These are phyloP conservation scores for Leptopilina syphax DNA, from an alignment of 2,888 invertebrate genomes.

Conservation along the genomic window DNA sequence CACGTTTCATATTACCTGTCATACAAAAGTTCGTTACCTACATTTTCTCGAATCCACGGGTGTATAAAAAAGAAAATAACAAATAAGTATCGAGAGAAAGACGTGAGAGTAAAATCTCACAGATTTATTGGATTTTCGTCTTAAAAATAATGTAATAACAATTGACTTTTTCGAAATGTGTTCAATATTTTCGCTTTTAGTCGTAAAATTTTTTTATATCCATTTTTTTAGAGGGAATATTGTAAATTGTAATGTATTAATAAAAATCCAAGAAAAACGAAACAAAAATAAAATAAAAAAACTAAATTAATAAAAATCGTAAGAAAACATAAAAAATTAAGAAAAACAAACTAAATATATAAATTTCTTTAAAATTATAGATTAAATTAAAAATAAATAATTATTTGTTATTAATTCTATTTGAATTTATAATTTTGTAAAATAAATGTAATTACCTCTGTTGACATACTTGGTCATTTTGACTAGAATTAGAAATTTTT, in stretches of 20 bases:
- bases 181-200: neutral
- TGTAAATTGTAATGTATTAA: neutral
- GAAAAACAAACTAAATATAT: too few relatives aligned
- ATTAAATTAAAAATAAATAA: too few relatives aligned
- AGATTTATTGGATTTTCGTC: neutral
- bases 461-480: too few relatives aligned
- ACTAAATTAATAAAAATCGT: neutral
- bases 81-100: neutral
- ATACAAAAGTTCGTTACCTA: conserved; percentile 25
- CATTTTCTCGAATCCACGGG: conserved; percentile 1
- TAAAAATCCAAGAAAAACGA: neutral
- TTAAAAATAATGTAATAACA: neutral
- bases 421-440: too few relatives aligned
- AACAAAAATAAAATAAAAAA: neutral
- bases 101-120: neutral
- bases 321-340: neutral
- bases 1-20: conserved; percentile 38
- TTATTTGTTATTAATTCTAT: too few relatives aligned
- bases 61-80: neutral
- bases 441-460: too few relatives aligned
- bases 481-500: too few relatives aligned
- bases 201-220: too few relatives aligned
- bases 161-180: neutral
- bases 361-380: too few relatives aligned
- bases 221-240: too few relatives aligned